Evolutionary conservation across 2,888 invertebrate species (phyloP), one percentile per base, ranked within the genome.

Genomic region (Rotaria macrura): DNA sequence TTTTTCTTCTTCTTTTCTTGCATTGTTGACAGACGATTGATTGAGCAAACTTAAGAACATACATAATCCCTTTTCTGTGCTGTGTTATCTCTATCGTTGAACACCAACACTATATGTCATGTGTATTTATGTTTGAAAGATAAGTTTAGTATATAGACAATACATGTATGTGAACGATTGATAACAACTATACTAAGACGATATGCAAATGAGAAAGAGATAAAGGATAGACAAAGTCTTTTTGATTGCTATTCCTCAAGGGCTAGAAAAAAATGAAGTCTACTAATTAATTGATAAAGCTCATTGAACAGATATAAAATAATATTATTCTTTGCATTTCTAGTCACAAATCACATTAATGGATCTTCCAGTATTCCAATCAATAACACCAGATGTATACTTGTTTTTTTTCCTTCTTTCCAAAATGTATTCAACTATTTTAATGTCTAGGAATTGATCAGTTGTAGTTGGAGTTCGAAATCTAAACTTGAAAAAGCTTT

Each of bases 401-500:
- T n/a, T n/a, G n/a, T n/a, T n/a, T n/a, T n/a, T n/a, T n/a, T n/a
- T n/a, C n/a, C n/a, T n/a, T n/a, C n/a, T n/a, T n/a, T n/a, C n/a
- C n/a, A n/a, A n/a, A n/a, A n/a, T n/a, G n/a, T n/a, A 25, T 14
- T 4, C n/a, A 3, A 25, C 3, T 25, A 43, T 40, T 9, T 10
- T 79, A 14, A 43, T 40, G 47, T 12, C 20, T 43, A 79, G 79
- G 95, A 96, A 90, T 92, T 97, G 85, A 94, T 94, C n/a, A 95
- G 95, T 87, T 96, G 96, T 91, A 95, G 95, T 3, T 97, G 96
- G 96, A 96, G 94, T 88, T 95, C 95, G 90, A 94, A 94, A 89
- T 95, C 96, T 89, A 97, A 97, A 91, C 92, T 95, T 88, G 93
- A 93, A 55, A 93, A 94, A 65, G 95, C 97, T 25, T 96, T 96